phyloP scores from a whole-genome alignment of 2,113 vertebrate genomes.

The Gulo gulo region DNA sequence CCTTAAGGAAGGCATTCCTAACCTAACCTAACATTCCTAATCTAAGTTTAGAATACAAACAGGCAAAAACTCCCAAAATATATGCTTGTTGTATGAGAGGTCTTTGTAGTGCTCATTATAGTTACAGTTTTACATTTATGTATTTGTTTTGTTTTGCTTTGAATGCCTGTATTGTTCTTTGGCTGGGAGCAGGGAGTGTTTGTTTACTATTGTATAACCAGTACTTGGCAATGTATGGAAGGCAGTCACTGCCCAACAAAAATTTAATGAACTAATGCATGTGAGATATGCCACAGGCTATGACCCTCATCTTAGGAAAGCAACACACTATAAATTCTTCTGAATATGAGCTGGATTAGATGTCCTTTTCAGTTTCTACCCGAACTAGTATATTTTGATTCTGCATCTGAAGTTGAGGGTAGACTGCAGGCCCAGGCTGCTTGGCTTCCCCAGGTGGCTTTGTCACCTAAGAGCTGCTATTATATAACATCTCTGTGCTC shows the following conservation, averaged over 20 bases:
- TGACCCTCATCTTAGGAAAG: not conserved
- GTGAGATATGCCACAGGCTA: not conserved
- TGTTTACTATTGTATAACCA: not conserved
- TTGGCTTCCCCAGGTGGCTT: not conserved
- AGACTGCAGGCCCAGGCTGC: not conserved
- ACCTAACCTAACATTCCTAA: not conserved
- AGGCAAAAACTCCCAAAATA: not conserved
- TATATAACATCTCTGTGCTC: not conserved
- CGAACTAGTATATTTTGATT: not conserved
- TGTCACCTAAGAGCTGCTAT: not conserved
- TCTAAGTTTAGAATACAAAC: slow-evolving; percentile 11
- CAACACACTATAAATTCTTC: not conserved
- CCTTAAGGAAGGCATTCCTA: not conserved
- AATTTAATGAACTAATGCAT: not conserved
- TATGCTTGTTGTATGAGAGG: not conserved
- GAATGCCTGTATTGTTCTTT: not conserved
- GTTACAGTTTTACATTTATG: not conserved
- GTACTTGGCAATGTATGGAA: not conserved
- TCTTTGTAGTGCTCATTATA: not conserved
- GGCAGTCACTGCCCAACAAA: not conserved
- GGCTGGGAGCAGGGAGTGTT: not conserved
- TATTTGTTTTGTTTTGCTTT: not conserved
- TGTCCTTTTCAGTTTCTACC: not conserved
- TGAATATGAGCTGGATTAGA: not conserved
- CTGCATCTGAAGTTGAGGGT: not conserved